These are phyloP conservation scores for Acanthiza pusilla DNA, from an alignment of 2,797 vertebrate species.

Conservation along the genomic window DNA sequence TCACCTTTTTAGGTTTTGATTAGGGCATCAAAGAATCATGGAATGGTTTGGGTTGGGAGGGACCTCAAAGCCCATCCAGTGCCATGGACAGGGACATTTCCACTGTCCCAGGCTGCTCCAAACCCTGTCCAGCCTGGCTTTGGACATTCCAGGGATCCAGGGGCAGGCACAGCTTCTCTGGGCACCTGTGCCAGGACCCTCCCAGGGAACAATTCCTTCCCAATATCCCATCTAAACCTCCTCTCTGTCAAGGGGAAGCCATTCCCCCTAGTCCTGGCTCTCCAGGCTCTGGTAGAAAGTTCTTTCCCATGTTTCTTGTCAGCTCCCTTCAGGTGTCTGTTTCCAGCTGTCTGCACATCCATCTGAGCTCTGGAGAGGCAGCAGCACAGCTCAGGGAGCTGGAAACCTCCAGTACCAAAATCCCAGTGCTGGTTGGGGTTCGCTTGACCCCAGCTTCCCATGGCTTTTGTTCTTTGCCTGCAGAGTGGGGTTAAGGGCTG, in stretches of 20 bases:
- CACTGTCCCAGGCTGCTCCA: neutral
- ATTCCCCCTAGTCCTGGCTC: neutral
- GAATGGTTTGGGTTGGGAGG: neutral
- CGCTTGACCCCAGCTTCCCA: rapidly evolving
- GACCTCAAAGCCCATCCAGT: neutral
- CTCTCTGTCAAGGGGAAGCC: neutral
- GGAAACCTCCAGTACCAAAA: neutral
- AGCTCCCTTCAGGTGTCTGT: neutral
- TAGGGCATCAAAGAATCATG: neutral
- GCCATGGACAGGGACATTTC: neutral
- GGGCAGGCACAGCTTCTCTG: neutral
- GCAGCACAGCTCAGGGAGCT: neutral
- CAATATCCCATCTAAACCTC: neutral
- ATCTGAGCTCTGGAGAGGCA: neutral
- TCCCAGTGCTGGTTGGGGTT: neutral
- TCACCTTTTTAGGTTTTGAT: neutral
- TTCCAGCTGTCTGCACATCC: neutral
- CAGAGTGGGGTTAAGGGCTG: neutral
- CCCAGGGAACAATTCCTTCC: neutral
- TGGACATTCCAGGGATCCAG: neutral
- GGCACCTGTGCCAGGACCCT: neutral
- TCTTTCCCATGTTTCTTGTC: neutral
- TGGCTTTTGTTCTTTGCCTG: neutral
- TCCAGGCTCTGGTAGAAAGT: neutral
- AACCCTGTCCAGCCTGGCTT: neutral